Conservation (phyloP, 2,113 vertebrate species). For the Megaleporinus macrocephalus region DNA sequence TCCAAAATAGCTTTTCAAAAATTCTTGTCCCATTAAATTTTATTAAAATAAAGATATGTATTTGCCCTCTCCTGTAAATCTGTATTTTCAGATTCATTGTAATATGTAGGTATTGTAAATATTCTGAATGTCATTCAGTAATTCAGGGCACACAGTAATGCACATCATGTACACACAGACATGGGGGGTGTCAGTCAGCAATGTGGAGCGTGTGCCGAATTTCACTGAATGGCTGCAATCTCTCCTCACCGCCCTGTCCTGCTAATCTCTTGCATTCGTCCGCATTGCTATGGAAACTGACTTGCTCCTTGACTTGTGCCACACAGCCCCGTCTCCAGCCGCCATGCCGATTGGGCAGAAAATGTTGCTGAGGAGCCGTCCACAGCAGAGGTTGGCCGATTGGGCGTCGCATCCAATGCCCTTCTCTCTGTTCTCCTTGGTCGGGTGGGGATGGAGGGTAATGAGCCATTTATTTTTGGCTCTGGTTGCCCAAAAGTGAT, state of each 20-base stretch:
- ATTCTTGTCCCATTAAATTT: no score
- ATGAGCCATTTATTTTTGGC: neutral
- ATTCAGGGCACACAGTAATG: no score
- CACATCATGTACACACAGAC: neutral
- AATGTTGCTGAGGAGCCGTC: slow-evolving; percentile 35
- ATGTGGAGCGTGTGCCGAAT: slow-evolving; percentile 66
- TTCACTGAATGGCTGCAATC: slow-evolving; percentile 68
- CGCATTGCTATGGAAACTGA: slow-evolving; percentile 83
- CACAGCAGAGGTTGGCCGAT: neutral
- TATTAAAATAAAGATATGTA: no score
- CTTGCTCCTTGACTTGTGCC: slow-evolving; percentile 70
- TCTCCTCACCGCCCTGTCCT: slow-evolving; percentile 70
- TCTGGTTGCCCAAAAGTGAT: neutral
- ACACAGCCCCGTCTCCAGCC: slow-evolving; percentile 58
- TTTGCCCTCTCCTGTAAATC: no score
- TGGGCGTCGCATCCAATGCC: neutral
- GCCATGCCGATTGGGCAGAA: slow-evolving; percentile 61
- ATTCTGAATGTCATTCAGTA: no score
- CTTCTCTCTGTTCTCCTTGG: neutral
- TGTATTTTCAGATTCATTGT: no score
- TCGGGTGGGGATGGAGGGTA: neutral
- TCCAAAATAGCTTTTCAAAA: no score
- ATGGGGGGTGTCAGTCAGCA: neutral
- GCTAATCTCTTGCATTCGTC: slow-evolving; percentile 75
- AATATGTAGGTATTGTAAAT: no score